Base-by-base conservation (phyloP, 1,140 invertebrate species). In the Neotoxoptera formosana region DNA sequence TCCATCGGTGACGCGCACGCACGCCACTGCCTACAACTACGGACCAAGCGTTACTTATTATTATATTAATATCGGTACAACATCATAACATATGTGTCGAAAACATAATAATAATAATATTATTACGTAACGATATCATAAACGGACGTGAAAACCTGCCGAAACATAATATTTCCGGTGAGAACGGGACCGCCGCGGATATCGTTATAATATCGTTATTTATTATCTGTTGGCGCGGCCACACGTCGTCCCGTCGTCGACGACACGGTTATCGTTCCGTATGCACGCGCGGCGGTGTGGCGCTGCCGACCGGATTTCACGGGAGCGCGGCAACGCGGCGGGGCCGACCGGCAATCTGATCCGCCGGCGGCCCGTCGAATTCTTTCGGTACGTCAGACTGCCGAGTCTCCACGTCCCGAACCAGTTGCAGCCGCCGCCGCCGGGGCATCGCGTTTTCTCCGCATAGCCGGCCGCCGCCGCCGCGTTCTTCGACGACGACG, bases 281-380 rank as follows among this genome's bases (percentile, higher is more conserved):
- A 34, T 45, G 34, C 87, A n/a, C 23, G 53, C 7, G 53, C 23
- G 51, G 89, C 47, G 60, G 76, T 92, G 90, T 93, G 91, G 91
- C 91, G 91, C 91, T 93, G 91, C 48, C 91, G 91, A 93, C 91
- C 91, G 91, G 91, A 93, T 93, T 93, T 93, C 76, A 93, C 91
- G 91, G 81, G 67, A 93, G 91, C 91, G 91, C 76, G 91, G 91
- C 91, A 93, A 93, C 91, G 91, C 91, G 91, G 91, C 91, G 89
- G 89, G 89, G 89, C 81, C 91, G 76, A 93, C 91, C 81, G 48
- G 91, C 91, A 93, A 93, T 93, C 91, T 36, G 91, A 93, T 93
- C 91, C 81, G 91, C 91, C 67, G 76, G 11, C 91, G 76, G 76
- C 47, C 90, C 41, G 81, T 86, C 91, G 91, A 93, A 93, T 93